Base-by-base conservation (phyloP, 2,888 invertebrate genomes). In the Dastarcus helophoroides region DNA sequence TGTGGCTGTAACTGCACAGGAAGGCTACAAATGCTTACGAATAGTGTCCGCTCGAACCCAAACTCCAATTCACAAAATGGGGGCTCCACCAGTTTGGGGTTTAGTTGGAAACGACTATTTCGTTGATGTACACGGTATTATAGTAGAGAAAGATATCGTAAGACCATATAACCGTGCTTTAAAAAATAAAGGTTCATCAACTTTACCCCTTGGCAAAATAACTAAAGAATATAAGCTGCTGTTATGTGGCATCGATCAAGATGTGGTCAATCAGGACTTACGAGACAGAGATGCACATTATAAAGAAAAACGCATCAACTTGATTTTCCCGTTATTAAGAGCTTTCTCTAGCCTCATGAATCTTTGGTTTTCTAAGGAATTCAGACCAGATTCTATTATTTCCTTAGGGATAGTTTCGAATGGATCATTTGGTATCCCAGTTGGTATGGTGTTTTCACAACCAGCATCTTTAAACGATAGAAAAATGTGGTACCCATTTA, bases 51-150 rank as follows among this genome's bases (percentile, higher is more conserved):
- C 66, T 48, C 56, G 62, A 27, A 60, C 64, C 4, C 57, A 64
- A 44, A 50, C 71, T 7, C 62, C 66, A 1, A 40, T 66, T 33
- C 54, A 54, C 41, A 60, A 65, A 43, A 64, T 75, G 43, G 65
- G 66, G 46, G 71, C 69, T 32, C 71, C 75, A 5, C 72, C 74
- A 15, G 73, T 76, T 3, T 76, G 75, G 74, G 76, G 76, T 5
- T 74, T 69, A 41, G 59, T 70, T 14, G 73, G 72, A 8, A 50
- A 69, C 12, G 69, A 68, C 44, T 64, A 67, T 17, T 62, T 69
- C 32, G 62, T 73, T 4, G 74, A 74, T 49, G 49, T 71, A 9
- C 56, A 54, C 33, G 68, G 65, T 22, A 67, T 67, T n/a, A 46
- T 71, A 27, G 68, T 71, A 42, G 65, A 62, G 46, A 67, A 66